These are phyloP conservation scores for Tipula unca DNA, from an alignment of 2,888 invertebrate genomes.

Conservation along the genomic window DNA sequence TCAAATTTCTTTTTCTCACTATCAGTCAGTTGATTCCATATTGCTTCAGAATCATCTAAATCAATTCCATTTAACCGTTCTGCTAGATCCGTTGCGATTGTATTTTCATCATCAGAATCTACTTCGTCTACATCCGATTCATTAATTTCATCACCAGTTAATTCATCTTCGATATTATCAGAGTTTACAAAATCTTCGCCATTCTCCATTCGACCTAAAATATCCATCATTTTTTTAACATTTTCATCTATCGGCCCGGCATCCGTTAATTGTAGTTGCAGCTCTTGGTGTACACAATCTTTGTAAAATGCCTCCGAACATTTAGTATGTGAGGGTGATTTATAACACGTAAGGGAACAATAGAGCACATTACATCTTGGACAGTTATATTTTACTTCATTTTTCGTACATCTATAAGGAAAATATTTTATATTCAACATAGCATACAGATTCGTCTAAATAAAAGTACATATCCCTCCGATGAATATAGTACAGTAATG, in stretches of 20 bases:
- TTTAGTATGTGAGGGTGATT: not conserved
- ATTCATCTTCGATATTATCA: not conserved
- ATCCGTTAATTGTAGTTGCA: not conserved
- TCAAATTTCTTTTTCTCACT: not conserved
- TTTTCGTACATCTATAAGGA: not conserved
- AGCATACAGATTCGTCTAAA: not conserved
- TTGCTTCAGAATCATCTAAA: not conserved
- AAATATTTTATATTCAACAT: not conserved
- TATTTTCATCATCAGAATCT: not conserved
- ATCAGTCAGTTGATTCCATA: not conserved
- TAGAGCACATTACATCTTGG: not conserved
- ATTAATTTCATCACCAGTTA: not conserved
- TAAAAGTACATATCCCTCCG: not conserved
- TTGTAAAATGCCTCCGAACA: not conserved
- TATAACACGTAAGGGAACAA: not conserved
- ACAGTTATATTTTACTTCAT: slow-evolving; percentile 1
- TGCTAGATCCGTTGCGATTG: not conserved
- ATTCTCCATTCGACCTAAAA: not conserved
- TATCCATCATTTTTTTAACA: not conserved
- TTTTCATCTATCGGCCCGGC: not conserved
- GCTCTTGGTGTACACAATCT: not conserved
- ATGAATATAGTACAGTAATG: too few relatives aligned
- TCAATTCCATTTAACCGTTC: not conserved
- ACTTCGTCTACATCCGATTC: not conserved
- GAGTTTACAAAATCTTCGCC: not conserved